Evolutionary conservation across 2,113 vertebrate genomes (phyloP).

Genomic region (Dipodomys ordii): DNA sequence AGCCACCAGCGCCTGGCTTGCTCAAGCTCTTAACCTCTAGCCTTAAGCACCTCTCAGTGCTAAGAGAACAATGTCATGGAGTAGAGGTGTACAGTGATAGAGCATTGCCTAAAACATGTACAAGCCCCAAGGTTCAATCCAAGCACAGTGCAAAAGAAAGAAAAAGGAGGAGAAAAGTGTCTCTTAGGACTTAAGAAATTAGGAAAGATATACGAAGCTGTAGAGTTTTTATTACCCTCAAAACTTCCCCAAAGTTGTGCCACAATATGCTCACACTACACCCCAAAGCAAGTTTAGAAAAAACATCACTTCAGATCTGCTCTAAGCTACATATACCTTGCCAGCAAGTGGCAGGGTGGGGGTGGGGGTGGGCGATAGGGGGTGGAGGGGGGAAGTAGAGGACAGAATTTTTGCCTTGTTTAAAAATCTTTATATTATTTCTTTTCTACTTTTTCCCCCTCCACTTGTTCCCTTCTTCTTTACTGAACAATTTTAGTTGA

Average conservation of each 20-base stretch:
- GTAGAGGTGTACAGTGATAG: not conserved
- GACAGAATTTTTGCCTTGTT: not conserved
- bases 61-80: not conserved
- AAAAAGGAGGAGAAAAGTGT: not conserved
- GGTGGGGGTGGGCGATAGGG: too few relatives aligned
- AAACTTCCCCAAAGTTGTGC: not conserved
- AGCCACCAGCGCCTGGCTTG: too few relatives aligned
- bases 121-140: not conserved
- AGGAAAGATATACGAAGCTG: not conserved
- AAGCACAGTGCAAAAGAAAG: not conserved
- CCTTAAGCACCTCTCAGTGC: not conserved
- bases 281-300: not conserved
- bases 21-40: not conserved
- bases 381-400: too few relatives aligned
- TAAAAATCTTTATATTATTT: not conserved
- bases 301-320: not conserved
- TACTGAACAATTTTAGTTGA: slow-evolving; percentile 16
- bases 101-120: not conserved
- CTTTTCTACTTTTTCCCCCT: not conserved
- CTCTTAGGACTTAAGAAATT: not conserved
- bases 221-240: not conserved
- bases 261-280: not conserved
- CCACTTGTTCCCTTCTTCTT: not conserved
- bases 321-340: not conserved
- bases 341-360: not conserved